Evolutionary conservation across 1,140 invertebrate genomes (phyloP), one percentile per base, ranked within the genome.

Genomic region (Lysiphlebus fabarum): DNA sequence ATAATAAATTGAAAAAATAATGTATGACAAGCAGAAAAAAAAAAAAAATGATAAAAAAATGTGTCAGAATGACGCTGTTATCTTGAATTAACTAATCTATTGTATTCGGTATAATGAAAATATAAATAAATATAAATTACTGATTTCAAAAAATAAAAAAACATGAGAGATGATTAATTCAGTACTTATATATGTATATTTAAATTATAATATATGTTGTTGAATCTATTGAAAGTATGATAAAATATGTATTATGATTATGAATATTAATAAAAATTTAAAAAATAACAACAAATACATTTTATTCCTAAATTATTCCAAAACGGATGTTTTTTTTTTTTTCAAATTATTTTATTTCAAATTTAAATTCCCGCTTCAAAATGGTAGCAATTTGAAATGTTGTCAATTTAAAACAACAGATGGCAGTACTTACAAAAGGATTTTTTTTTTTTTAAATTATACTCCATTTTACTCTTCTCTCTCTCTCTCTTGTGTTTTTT

Each of bases 211-310:
- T 76, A 73, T 76, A 72, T 76, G 70, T 74, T 71, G 74, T 77
- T 77, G 70, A 79, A 69, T 77, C 72, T 69, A 77, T 76, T 77
- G 76, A 79, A 79, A 79, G 74, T 77, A 78, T 76, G 72, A 76
- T 77, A 76, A 71, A 70, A 72, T 72, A 74, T 70, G 62, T 53
- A 65, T 63, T 33, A 65, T 67, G 17, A 63, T 64, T 69, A 69
- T 71, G 63, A 66, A 65, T 74, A 73, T 66, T 70, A 69, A 68
- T 65, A 66, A 70, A 62, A 66, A 72, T 70, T 66, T 66, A 70
- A 59, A 47, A 64, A 59, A 56, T 73, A 72, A 34, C n/a, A 56
- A 56, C 14, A 54, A 40, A 42, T 43, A 11, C 7, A 9, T 53
- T 55, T 48, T 54, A 37, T 44, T 11, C 5, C 42, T 60, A 37